These are phyloP conservation scores for Eubucco bourcierii DNA, from an alignment of 2,113 vertebrate species.

Conservation along the genomic window DNA sequence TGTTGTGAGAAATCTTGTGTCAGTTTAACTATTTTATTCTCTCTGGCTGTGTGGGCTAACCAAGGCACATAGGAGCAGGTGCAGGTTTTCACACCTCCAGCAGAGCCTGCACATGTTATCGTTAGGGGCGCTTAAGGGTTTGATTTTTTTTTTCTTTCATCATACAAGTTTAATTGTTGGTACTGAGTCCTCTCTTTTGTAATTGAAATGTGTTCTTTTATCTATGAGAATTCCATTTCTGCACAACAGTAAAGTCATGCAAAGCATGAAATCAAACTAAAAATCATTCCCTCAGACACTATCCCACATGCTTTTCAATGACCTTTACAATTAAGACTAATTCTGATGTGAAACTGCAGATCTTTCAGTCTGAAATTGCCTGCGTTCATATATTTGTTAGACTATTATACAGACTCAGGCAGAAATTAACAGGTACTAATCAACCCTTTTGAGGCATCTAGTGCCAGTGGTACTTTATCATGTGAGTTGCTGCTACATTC, in stretches of 20 bases:
- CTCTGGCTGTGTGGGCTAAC: not conserved
- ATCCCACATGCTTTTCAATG: not conserved
- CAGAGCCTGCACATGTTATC: not conserved
- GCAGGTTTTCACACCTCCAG: conserved; percentile 25
- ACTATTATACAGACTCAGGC: not conserved
- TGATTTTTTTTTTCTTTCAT: not conserved
- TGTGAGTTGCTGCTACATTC: not conserved
- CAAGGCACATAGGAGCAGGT: not conserved
- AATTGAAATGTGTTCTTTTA: not conserved
- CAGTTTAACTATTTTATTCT: not conserved
- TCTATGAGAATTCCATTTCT: not conserved
- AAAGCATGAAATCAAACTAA: not conserved
- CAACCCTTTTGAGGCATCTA: not conserved
- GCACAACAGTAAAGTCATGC: not conserved
- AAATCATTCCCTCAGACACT: not conserved
- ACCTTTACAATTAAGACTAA: not conserved
- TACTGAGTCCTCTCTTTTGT: not conserved
- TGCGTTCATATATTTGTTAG: not conserved
- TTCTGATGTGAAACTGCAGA: not conserved
- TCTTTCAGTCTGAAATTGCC: not conserved
- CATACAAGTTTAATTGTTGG: not conserved
- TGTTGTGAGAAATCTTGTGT: not conserved
- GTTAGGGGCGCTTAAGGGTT: not conserved
- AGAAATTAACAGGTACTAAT: not conserved
- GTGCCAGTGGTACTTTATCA: not conserved